phyloP scores from a whole-genome alignment of 2,797 vertebrate species.

The Sparidentex hasta region DNA sequence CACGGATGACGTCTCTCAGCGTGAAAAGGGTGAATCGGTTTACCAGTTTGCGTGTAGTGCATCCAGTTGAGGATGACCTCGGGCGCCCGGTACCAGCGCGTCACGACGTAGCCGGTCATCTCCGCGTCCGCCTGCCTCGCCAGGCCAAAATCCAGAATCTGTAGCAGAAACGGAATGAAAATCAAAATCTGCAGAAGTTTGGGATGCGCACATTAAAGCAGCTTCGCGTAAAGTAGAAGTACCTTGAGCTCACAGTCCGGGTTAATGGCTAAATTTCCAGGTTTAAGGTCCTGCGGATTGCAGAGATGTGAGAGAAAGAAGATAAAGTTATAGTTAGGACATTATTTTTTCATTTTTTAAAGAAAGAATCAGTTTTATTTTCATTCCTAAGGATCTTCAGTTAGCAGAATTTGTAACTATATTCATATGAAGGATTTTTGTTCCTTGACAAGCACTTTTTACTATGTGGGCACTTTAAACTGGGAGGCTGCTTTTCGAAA shows the following conservation, averaged over 20 bases:
- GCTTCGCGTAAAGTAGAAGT: not conserved
- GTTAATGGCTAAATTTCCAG: conserved; percentile 96
- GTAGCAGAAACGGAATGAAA: not conserved
- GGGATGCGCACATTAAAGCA: fast-evolving
- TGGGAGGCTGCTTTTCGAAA: not conserved
- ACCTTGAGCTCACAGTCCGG: conserved; percentile 99
- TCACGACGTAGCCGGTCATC: conserved; percentile 99
- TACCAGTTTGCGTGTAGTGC: conserved; percentile 97
- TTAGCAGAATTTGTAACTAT: not conserved
- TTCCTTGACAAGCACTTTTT: not conserved
- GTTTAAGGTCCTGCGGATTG: conserved; percentile 93
- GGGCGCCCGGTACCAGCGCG: conserved; percentile 97
- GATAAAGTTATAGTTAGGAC: not conserved
- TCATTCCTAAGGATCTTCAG: not conserved
- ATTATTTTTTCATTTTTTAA: not conserved
- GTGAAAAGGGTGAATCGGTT: not conserved
- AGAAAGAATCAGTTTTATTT: not conserved
- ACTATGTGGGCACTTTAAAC: not conserved
- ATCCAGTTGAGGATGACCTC: conserved; percentile 99
- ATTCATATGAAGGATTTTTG: not conserved
- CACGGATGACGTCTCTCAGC: not conserved
- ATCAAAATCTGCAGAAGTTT: fast-evolving
- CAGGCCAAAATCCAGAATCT: conserved; percentile 99
- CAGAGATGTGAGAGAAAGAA: not conserved
- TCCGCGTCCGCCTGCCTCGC: conserved; percentile 95